Conservation (phyloP, 2,797 vertebrate genomes). For the Thunnus albacares region DNA sequence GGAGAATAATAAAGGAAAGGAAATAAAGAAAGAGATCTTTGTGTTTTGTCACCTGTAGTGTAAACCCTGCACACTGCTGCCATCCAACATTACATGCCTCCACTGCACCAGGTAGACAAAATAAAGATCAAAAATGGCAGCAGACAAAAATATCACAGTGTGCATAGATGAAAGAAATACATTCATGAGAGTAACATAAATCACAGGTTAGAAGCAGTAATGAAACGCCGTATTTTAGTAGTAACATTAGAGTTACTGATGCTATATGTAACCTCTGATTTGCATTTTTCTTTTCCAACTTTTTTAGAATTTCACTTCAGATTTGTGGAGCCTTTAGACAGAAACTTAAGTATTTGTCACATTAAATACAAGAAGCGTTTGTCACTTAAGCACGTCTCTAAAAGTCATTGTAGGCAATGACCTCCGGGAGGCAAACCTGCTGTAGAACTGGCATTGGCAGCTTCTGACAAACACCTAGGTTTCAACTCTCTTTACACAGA, state of each 20-base stretch:
- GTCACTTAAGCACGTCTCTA: neutral
- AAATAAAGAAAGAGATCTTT: too few relatives aligned
- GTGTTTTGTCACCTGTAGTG: neutral
- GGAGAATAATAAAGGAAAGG: too few relatives aligned
- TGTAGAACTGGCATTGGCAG: neutral
- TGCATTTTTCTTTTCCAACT: neutral
- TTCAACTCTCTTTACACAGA: slow-evolving; percentile 5
- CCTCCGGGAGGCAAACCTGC: neutral
- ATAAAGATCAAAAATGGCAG: neutral
- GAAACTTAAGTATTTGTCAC: too few relatives aligned
- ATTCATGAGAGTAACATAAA: neutral
- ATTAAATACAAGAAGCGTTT: neutral
- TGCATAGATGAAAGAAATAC: neutral
- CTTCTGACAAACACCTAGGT: slow-evolving; percentile 17
- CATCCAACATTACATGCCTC: neutral
- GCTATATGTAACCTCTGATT: neutral
- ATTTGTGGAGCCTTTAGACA: neutral
- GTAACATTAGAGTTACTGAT: neutral
- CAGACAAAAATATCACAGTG: neutral
- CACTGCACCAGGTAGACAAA: neutral
- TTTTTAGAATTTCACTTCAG: neutral
- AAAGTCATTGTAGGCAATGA: neutral
- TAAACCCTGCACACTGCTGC: neutral
- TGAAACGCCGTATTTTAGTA: neutral
- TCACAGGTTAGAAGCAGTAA: neutral